Conservation (phyloP, 2,888 invertebrate genomes). For the Hecatera dysodea region DNA sequence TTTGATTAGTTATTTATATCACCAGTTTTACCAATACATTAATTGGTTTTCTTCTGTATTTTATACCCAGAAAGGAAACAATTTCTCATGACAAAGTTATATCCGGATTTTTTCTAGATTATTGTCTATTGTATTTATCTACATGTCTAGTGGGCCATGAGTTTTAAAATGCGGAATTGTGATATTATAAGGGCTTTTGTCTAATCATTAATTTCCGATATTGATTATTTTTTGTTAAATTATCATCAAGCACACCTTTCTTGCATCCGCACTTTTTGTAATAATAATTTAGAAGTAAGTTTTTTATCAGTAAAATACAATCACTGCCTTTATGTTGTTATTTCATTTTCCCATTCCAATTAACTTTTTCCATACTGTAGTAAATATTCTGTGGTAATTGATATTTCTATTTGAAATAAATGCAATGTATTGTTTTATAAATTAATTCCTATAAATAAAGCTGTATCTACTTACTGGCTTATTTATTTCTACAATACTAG, state of each 20-base stretch:
- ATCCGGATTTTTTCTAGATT: background rate
- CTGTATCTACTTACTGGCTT: background rate
- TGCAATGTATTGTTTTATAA: background rate
- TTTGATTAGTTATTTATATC: background rate
- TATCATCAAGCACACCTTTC: constrained; percentile 66
- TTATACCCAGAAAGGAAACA: background rate
- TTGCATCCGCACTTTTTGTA: constrained; percentile 73
- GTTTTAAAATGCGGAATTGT: constrained; percentile 76
- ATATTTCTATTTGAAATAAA: background rate
- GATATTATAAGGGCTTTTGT: constrained; percentile 82
- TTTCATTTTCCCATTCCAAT: constrained; percentile 15
- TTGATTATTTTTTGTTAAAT: constrained; percentile 68
- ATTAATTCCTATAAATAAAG: background rate
- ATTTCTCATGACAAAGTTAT: background rate
- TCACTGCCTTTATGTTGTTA: constrained; percentile 50
- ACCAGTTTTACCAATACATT: constrained; percentile 4
- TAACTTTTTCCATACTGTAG: background rate
- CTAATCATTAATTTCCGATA: constrained; percentile 71
- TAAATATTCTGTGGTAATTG: background rate
- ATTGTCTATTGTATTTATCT: background rate
- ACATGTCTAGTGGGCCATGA: background rate
- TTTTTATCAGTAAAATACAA: constrained; percentile 64
- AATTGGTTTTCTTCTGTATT: constrained; percentile 10
- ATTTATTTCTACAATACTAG: background rate
- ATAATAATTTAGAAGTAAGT: constrained; percentile 64